A percentile compares a stretch with the other conserved stretches of the same genome.
Evolutionary conservation across 2,113 vertebrate species (phyloP).

Genomic region (Heptranchias perlo): DNA sequence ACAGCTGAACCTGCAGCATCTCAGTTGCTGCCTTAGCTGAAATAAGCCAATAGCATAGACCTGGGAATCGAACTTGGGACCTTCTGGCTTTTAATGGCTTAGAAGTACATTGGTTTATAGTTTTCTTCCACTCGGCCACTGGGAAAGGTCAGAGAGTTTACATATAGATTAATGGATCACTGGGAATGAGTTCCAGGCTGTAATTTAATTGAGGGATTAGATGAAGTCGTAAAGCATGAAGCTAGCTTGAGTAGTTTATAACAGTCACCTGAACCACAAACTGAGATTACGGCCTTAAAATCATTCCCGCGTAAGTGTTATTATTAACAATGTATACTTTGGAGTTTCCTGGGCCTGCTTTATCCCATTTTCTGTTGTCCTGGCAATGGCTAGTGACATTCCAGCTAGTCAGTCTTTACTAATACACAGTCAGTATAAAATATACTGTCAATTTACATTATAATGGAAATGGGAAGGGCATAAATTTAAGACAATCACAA

Average conservation of each 20-base stretch:
- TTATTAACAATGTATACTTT: not conserved
- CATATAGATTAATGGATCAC: slow-evolving; percentile 7
- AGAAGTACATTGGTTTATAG: not conserved
- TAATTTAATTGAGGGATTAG: not conserved
- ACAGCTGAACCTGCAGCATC: not conserved
- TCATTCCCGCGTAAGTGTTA: not conserved
- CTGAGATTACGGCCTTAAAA: not conserved
- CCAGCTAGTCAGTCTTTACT: not conserved
- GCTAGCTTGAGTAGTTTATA: not conserved
- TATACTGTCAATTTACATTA: not conserved
- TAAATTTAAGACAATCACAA: not conserved
- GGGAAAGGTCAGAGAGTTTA: not conserved
- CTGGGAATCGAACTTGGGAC: not conserved
- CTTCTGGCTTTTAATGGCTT: not conserved
- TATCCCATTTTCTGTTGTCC: not conserved
- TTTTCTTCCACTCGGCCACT: not conserved
- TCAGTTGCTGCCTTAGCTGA: not conserved
- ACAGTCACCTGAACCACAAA: not conserved
- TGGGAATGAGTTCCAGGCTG: slow-evolving; percentile 7
- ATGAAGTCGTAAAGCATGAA: not conserved
- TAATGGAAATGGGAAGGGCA: not conserved
- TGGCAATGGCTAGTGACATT: not conserved
- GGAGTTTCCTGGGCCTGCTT: not conserved
- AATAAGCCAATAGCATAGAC: not conserved
- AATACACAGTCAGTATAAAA: not conserved